Evolutionary conservation across 1,140 invertebrate species (phyloP).

Genomic region (Solenopsis invicta): DNA sequence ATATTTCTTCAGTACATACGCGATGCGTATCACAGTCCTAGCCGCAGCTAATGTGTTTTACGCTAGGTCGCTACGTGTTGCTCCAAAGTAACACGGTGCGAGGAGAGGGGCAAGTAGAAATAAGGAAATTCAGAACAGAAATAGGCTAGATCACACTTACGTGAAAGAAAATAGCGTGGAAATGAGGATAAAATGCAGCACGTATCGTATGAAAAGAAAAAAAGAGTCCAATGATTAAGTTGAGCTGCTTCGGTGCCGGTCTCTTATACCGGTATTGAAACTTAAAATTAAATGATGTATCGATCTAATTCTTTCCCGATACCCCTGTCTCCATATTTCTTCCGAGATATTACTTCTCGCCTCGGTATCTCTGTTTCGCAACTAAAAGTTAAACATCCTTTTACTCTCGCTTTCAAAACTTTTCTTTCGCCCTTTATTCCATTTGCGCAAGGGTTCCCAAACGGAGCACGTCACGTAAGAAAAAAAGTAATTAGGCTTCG

Average conservation of each 20-base stretch:
- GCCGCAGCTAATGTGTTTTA: conserved; percentile 45
- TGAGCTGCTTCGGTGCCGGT: conserved; percentile 73
- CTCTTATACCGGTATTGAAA: conserved; percentile 48
- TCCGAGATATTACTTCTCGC: not conserved
- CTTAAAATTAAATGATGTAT: conserved; percentile 75
- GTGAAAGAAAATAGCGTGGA: conserved; percentile 86
- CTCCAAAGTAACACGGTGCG: conserved; percentile 39
- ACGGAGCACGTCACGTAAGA: not conserved
- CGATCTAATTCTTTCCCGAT: conserved; percentile 20
- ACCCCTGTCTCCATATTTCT: conserved; percentile 7
- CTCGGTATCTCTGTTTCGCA: not conserved
- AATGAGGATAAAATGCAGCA: conserved; percentile 86
- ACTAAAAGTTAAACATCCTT: conserved; percentile 9
- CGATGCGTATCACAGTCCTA: conserved; percentile 21
- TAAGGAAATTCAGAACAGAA: conserved; percentile 72
- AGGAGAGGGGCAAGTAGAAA: conserved; percentile 51
- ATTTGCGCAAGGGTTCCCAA: not conserved
- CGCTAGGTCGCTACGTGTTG: conserved; percentile 41
- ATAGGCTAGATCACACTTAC: conserved; percentile 84
- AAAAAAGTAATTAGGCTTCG: conserved; percentile 13
- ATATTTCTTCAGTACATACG: not conserved
- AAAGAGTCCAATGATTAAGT: conserved; percentile 83
- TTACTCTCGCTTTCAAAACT: conserved; percentile 28
- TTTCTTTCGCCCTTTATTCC: not conserved
- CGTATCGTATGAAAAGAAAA: conserved; percentile 85